phyloP scores from a whole-genome alignment of 2,888 invertebrate species.

The Caenorhabditis sinica region DNA sequence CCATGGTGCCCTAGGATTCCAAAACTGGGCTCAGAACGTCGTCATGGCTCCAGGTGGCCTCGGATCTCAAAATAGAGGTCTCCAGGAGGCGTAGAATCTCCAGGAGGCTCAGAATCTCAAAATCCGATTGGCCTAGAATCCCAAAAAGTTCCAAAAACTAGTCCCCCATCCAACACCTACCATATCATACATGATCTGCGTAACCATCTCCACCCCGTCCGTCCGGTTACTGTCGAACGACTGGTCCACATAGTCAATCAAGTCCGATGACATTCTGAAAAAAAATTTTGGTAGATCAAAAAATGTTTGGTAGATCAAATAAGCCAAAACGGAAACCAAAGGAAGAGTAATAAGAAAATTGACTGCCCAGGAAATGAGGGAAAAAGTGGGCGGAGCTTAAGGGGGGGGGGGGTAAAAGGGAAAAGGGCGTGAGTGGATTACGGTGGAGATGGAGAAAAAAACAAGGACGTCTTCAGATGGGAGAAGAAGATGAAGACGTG shows the following conservation, averaged over 20 bases:
- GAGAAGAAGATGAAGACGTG: neutral
- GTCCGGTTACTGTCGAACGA: conserved; percentile 9
- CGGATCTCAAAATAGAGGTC: too few relatives aligned
- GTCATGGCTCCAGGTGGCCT: too few relatives aligned
- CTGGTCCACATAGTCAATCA: conserved; percentile 28
- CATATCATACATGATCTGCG: conserved; percentile 67
- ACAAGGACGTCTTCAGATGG: conserved; percentile 27
- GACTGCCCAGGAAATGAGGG: neutral
- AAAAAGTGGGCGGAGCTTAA: conserved; percentile 22
- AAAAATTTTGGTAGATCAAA: neutral
- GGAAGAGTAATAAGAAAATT: conserved; percentile 5
- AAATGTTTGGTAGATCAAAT: neutral
- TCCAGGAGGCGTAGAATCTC: too few relatives aligned
- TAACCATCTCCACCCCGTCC: conserved; percentile 54
- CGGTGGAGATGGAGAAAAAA: conserved; percentile 36
- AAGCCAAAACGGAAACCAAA: neutral
- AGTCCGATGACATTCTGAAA: conserved; percentile 16
- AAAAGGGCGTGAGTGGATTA: conserved; percentile 46
- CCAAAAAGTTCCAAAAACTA: neutral
- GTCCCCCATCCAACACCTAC: conserved; percentile 19
- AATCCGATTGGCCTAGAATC: neutral
- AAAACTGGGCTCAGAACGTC: too few relatives aligned
- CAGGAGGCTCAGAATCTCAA: neutral
- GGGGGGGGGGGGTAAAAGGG: too few relatives aligned
- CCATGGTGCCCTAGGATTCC: neutral